These are phyloP conservation scores for Mus spretus DNA, from an alignment of 2,797 vertebrate species.

Conservation along the genomic window DNA sequence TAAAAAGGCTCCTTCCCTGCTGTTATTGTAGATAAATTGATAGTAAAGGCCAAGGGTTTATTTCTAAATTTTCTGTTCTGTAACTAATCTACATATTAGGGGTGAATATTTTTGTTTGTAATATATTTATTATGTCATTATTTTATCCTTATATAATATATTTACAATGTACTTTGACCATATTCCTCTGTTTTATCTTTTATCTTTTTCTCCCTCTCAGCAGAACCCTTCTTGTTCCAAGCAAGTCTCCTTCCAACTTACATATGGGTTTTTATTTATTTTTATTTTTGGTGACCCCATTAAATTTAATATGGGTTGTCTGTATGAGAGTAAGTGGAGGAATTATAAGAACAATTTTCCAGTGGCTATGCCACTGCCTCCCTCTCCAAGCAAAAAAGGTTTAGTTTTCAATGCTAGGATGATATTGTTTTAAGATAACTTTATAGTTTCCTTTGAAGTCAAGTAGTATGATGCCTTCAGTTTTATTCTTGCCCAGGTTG, in stretches of 20 bases:
- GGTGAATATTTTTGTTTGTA: background rate
- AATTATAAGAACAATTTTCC: background rate
- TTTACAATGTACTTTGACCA: background rate
- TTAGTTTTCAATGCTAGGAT: background rate
- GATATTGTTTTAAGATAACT: background rate
- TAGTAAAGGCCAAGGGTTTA: background rate
- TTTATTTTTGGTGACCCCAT: background rate
- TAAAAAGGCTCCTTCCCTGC: background rate
- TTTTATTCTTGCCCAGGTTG: background rate
- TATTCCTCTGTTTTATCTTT: background rate
- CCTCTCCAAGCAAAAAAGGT: background rate
- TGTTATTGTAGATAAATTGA: background rate
- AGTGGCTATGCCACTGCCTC: background rate
- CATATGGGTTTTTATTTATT: background rate
- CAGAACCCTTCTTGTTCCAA: background rate
- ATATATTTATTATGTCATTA: background rate
- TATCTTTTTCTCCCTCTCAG: background rate
- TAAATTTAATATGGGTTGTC: background rate
- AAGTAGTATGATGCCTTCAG: too few species aligned
- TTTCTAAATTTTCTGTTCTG: background rate
- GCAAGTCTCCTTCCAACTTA: background rate
- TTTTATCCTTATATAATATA: background rate
- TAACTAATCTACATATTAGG: background rate
- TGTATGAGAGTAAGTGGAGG: background rate
- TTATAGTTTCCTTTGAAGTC: background rate